These are phyloP conservation scores for Apis mellifera DNA, from an alignment of 1,140 invertebrate genomes.

Conservation along the genomic window Amel_HAv3.1 CM009946.2:2023001-2023500, in stretches of 20 bases:
- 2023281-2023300: neutral
- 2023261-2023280: neutral
- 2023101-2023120: slow-evolving; percentile 38
- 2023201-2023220: slow-evolving; percentile 16
- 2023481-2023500: too few species aligned
- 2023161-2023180: slow-evolving; percentile 35
- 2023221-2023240: neutral
- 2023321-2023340: too few species aligned
- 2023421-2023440: too few species aligned
- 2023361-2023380: too few species aligned
- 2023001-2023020: neutral
- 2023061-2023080: slow-evolving; percentile 1
- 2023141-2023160: slow-evolving; percentile 21
- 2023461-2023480: too few species aligned
- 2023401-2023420: too few species aligned
- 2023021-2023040: neutral
- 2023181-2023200: neutral
- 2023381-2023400: too few species aligned
- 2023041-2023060: neutral
- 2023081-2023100: slow-evolving; percentile 41
- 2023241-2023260: neutral
- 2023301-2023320: too few species aligned
- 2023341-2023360: too few species aligned
- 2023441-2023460: too few species aligned
- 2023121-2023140: slow-evolving; percentile 57